Percentiles rank a stretch among this genome's conserved stretches.
phyloP scores from a whole-genome alignment of 2,888 invertebrate genomes.

The Pantelozetes paolii region DNA sequence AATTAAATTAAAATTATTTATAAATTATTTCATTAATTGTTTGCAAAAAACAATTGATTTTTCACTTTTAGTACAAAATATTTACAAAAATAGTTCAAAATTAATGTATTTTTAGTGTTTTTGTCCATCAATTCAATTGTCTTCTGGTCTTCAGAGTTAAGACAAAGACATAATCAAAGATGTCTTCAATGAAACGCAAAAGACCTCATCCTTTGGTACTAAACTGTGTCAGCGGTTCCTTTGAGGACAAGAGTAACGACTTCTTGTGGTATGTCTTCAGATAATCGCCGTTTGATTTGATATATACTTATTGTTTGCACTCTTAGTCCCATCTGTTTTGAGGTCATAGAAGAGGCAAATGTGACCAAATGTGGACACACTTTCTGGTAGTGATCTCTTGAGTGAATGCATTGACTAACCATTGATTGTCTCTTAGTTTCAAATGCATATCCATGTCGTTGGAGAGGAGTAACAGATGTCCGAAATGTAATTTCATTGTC shows the following conservation, averaged over 20 bases:
- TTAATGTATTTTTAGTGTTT: no score
- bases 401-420: slow-evolving; percentile 12
- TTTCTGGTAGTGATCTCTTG: slow-evolving; percentile 62
- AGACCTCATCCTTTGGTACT: slow-evolving; percentile 25
- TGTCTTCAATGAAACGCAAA: slow-evolving; percentile 39
- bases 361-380: slow-evolving; percentile 89
- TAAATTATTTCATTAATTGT: no score
- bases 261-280: slow-evolving; percentile 39
- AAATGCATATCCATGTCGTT: slow-evolving; percentile 69
- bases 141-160: no score
- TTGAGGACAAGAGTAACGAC: slow-evolving; percentile 30
- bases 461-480: slow-evolving; percentile 67
- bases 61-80: no score
- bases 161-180: not conserved
- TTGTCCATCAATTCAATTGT: no score
- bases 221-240: slow-evolving; percentile 34
- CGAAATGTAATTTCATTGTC: slow-evolving; percentile 72
- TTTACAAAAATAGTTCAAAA: no score
- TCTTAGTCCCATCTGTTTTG: slow-evolving; percentile 74
- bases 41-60: no score
- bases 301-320: not conserved
- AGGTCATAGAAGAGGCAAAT: slow-evolving; percentile 79
- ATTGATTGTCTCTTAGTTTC: slow-evolving; percentile 54
- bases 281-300: not conserved
- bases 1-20: no score